These are phyloP conservation scores for Orchesellides sinensis DNA, from an alignment of 2,888 invertebrate species.

Conservation along the genomic window DNA sequence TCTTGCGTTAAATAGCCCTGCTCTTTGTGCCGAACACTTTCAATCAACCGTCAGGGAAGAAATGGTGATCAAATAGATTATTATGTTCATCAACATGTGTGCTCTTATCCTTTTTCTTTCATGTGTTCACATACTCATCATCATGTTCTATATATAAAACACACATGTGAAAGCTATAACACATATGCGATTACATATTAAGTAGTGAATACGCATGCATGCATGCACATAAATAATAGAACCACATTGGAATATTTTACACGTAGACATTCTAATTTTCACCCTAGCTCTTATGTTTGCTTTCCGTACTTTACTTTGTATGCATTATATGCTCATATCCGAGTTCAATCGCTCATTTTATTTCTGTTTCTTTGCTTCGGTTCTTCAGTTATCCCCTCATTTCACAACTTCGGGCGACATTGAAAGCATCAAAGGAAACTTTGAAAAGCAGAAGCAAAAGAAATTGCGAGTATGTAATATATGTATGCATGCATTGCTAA, in stretches of 20 bases:
- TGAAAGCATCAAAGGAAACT: constrained; percentile 45
- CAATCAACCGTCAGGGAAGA: constrained; percentile 58
- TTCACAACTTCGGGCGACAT: constrained; percentile 56
- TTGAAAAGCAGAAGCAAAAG: not conserved
- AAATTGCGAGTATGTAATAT: constrained; percentile 15
- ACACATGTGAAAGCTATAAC: not conserved
- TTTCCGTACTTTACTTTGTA: constrained; percentile 22
- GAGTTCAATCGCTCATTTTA: constrained; percentile 50
- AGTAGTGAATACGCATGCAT: not conserved
- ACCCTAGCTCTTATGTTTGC: too few relatives aligned
- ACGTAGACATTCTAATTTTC: constrained; percentile 39
- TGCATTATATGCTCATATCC: not conserved
- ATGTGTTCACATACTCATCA: constrained; percentile 26
- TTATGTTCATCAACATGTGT: constrained; percentile 56
- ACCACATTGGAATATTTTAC: not conserved
- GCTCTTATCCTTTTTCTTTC: constrained; percentile 47
- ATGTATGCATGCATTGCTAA: not conserved
- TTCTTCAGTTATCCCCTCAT: constrained; percentile 33
- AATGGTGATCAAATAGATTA: constrained; percentile 51
- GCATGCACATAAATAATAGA: constrained; percentile 13
- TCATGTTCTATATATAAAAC: constrained; percentile 4
- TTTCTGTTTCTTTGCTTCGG: constrained; percentile 30
- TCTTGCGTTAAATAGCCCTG: constrained; percentile 72
- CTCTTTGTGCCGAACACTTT: constrained; percentile 65
- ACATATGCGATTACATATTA: not conserved